phyloP scores from a whole-genome alignment of 2,797 vertebrate species.

The Acanthurus lineatus region DNA sequence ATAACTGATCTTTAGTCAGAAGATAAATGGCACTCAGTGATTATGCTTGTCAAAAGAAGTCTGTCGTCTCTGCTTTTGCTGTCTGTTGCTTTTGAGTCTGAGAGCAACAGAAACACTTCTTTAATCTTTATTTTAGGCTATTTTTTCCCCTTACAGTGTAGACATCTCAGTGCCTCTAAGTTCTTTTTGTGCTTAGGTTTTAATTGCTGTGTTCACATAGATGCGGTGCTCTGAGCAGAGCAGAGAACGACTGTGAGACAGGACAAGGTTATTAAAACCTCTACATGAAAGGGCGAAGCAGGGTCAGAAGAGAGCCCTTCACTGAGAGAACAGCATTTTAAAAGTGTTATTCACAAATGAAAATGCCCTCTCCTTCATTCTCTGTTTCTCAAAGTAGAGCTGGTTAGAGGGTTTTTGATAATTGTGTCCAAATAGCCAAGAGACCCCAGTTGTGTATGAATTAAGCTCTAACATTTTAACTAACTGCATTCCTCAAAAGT shows the following conservation, averaged over 20 bases:
- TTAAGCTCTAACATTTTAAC: conserved; percentile 16
- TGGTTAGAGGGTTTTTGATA: conserved; percentile 15
- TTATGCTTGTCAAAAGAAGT: conserved; percentile 6
- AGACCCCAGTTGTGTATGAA: conserved; percentile 19
- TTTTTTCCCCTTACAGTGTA: conserved; percentile 2
- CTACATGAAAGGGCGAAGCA: conserved; percentile 35
- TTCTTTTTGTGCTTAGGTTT: conserved; percentile 41
- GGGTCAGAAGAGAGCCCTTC: conserved; percentile 6
- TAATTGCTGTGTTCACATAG: conserved; percentile 65
- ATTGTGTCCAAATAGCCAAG: conserved; percentile 32
- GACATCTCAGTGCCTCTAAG: conserved; percentile 33
- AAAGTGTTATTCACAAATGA: conserved; percentile 40
- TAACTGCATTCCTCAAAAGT: conserved; percentile 10
- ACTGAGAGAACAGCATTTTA: conserved; percentile 32
- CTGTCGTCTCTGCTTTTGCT: not conserved
- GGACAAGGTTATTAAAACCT: conserved; percentile 66
- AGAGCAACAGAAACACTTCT: conserved; percentile 31
- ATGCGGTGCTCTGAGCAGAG: conserved; percentile 37
- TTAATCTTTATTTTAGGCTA: conserved; percentile 26
- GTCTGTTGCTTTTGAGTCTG: not conserved
- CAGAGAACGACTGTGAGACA: conserved; percentile 24
- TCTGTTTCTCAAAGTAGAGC: conserved; percentile 4
- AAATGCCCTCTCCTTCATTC: conserved; percentile 19
- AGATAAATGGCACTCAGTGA: conserved; percentile 3
- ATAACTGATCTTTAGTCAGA: not conserved